Base-by-base conservation (phyloP, 2,113 vertebrate species). In the Labeo rohita region DNA sequence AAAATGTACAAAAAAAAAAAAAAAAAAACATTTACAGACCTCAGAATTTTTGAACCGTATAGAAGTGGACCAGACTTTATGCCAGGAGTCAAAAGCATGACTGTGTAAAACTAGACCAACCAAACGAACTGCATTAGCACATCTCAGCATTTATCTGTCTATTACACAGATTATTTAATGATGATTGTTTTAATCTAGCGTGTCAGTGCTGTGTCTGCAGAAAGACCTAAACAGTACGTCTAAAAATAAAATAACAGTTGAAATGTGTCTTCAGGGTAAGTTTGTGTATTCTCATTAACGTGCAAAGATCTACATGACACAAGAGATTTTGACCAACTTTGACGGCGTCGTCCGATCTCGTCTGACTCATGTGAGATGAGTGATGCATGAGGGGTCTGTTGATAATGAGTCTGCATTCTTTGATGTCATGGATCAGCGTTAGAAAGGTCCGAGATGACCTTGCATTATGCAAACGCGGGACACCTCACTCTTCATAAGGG, bases 401-500 rank as follows among this genome's bases (percentile, higher is more conserved):
- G 78, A 82, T 84, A 84, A 84, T 78, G 79, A 34, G 59, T 80
- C 78, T 75, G 81, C 73, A 52, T 72, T 76, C 47, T 86, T 68
- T 49, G 56, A 52, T 54, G 77, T 54, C 70, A 77, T 61, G 47
- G 45, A 63, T 80, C 70, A 75, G 56, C 85, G 50, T 74, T 86
- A 80, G 23, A 34, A 59, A 73, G 52, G 16, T 63, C 59, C 9
- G 12, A 50, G 16, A 68, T 43, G 78, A 74, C 70, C 76, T 84
- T 21, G 59, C 8, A 18, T n/a, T 54, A 84, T 61, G 65, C 63
- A 82, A 73, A 66, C 80, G 47, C 36, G 18, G 18, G 10, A 54
- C 89, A 86, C 73, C 85, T 83, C 80, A 43, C 73, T 83, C 50
- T 76, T 85, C 63, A 63, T 82, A 87, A 85, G 83, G 84, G n/a